A percentile compares a stretch with the other conserved stretches of the same genome.
Conservation (phyloP, 2,113 vertebrate genomes). For the Axis porcinus region DNA sequence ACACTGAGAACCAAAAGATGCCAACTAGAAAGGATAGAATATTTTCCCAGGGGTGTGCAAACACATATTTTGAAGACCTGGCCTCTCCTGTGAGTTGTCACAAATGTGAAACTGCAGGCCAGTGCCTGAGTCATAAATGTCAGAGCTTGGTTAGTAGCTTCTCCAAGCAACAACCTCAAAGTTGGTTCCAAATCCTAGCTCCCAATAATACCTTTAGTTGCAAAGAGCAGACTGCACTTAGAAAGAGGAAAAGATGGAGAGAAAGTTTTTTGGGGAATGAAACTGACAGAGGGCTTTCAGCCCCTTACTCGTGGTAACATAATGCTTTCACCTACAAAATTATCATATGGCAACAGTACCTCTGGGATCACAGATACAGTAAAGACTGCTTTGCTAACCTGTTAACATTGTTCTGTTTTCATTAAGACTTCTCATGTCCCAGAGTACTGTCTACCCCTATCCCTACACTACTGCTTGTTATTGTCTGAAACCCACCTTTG, state of each 20-base stretch:
- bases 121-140: background rate
- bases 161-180: background rate
- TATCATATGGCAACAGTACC: background rate
- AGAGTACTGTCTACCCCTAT: too few species aligned
- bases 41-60: background rate
- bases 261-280: background rate
- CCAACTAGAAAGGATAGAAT: background rate
- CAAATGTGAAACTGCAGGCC: background rate
- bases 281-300: background rate
- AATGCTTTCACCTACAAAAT: background rate
- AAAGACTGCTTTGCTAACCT: background rate
- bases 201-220: background rate
- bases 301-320: background rate
- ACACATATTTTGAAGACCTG: background rate
- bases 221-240: background rate
- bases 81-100: background rate
- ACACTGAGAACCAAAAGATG: background rate
- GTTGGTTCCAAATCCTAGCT: background rate
- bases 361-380: background rate
- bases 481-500: background rate
- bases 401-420: background rate
- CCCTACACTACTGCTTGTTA: background rate
- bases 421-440: rapidly evolving
- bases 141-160: background rate
- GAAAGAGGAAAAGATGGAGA: background rate